These are phyloP conservation scores for Drosophila cognata DNA, from an alignment of 2,888 invertebrate species.

Conservation along the genomic window DNA sequence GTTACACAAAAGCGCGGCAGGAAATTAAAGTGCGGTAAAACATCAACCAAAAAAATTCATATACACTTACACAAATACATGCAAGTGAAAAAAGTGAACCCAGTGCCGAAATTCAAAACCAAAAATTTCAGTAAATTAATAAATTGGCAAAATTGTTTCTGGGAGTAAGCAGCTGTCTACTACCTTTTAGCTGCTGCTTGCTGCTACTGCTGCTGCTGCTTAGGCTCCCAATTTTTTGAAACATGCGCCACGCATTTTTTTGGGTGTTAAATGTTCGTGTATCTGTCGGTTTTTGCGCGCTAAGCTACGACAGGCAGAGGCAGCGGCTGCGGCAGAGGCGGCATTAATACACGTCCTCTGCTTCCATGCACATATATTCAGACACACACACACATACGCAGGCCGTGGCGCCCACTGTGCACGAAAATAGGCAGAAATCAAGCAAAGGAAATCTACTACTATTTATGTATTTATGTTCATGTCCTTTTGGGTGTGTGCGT, in stretches of 20 bases:
- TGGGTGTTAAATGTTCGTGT: conserved; percentile 82
- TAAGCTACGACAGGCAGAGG: conserved; percentile 57
- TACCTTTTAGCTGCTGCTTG: conserved; percentile 20
- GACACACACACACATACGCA: conserved; percentile 23
- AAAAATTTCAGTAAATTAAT: conserved; percentile 37
- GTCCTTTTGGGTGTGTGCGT: conserved; percentile 43
- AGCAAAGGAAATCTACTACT: conserved; percentile 63
- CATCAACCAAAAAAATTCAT: conserved; percentile 24
- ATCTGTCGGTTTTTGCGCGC: conserved; percentile 81
- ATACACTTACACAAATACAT: conserved; percentile 38
- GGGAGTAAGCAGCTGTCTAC: conserved; percentile 25
- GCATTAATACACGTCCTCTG: conserved; percentile 74
- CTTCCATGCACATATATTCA: conserved; percentile 26
- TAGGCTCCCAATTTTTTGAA: conserved; percentile 54
- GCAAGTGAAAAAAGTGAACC: conserved; percentile 36
- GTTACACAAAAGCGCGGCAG: conserved; percentile 60
- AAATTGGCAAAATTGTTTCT: conserved; percentile 11
- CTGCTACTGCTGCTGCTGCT: conserved; percentile 8
- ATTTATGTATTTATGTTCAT: conserved; percentile 68
- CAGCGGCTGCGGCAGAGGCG: conserved; percentile 44
- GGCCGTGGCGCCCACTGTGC: conserved; percentile 37
- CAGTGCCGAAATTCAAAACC: conserved; percentile 35
- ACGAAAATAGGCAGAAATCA: conserved; percentile 70
- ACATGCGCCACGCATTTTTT: conserved; percentile 77
- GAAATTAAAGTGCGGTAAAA: conserved; percentile 48